These are phyloP conservation scores for Abscondita cerata DNA, from an alignment of 2,888 invertebrate species.

Conservation along the genomic window DNA sequence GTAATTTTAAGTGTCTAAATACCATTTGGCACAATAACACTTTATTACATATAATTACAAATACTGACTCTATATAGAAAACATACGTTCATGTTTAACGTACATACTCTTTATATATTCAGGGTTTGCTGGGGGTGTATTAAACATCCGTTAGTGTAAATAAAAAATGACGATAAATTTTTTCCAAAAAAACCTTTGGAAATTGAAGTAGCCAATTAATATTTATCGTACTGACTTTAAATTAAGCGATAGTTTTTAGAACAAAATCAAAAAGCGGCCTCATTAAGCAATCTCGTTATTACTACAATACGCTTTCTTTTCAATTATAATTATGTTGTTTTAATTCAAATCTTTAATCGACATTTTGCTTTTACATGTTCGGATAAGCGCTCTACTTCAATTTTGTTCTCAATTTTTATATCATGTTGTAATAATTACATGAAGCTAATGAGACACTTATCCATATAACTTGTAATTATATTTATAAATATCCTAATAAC, in stretches of 20 bases:
- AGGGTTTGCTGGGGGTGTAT: constrained; percentile 1
- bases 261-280: not conserved
- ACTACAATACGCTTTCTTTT: not conserved
- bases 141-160: constrained; percentile 1
- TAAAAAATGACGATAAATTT: not conserved
- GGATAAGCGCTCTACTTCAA: constrained; percentile 14
- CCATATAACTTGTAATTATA: constrained; percentile 10
- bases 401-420: not conserved
- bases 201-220: constrained; percentile 7
- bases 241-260: not conserved
- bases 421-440: constrained; percentile 14
- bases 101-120: not conserved
- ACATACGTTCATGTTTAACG: no score
- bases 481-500: constrained; percentile 38
- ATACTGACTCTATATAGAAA: no score
- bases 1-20: no score
- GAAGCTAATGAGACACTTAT: constrained; percentile 21
- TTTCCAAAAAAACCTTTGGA: constrained; percentile 3
- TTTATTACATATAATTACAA: no score
- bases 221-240: constrained; percentile 4
- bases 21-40: no score
- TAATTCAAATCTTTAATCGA: no score
- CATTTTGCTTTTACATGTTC: not conserved
- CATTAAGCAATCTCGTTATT: constrained; percentile 7
- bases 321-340: no score